These are phyloP conservation scores for Mythimna vitellina DNA, from an alignment of 2,888 invertebrate genomes.

Conservation along the genomic window DNA sequence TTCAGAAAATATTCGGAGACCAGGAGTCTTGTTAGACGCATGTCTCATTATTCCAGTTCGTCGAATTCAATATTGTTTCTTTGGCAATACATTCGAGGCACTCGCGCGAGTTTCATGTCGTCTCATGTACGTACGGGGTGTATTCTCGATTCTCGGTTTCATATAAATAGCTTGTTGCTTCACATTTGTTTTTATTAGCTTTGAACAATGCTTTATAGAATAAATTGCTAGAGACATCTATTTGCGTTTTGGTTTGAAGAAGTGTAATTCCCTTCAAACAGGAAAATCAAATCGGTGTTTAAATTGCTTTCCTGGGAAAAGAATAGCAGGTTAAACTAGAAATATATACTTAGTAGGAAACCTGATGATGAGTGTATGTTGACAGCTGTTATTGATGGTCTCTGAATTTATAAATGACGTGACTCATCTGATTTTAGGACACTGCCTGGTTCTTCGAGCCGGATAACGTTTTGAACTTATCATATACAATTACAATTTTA, in stretches of 20 bases:
- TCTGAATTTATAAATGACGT: too few species aligned
- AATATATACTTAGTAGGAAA: too few species aligned
- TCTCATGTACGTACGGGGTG: constrained; percentile 49
- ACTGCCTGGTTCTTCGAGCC: too few species aligned
- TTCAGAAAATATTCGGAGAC: constrained; percentile 59
- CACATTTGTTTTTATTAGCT: constrained; percentile 16
- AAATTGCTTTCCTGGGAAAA: neutral
- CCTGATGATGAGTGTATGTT: too few species aligned
- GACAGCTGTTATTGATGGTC: too few species aligned
- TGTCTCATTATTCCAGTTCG: constrained; percentile 73
- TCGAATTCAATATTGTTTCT: constrained; percentile 74
- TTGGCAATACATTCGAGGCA: constrained; percentile 70
- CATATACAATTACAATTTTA: too few species aligned
- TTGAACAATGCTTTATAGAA: constrained; percentile 17
- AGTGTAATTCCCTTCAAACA: constrained; percentile 5
- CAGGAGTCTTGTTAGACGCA: constrained; percentile 65
- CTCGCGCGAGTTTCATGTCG: constrained; percentile 63
- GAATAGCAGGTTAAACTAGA: neutral
- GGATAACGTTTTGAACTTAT: too few species aligned
- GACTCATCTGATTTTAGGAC: too few species aligned
- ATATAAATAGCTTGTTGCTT: constrained; percentile 31
- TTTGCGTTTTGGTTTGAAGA: constrained; percentile 5
- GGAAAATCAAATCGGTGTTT: constrained; percentile 8
- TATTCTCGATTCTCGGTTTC: constrained; percentile 59
- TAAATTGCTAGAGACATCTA: neutral